Evolutionary conservation across 1,140 invertebrate genomes (phyloP).

Genomic region (Pogonus chalceus): DNA sequence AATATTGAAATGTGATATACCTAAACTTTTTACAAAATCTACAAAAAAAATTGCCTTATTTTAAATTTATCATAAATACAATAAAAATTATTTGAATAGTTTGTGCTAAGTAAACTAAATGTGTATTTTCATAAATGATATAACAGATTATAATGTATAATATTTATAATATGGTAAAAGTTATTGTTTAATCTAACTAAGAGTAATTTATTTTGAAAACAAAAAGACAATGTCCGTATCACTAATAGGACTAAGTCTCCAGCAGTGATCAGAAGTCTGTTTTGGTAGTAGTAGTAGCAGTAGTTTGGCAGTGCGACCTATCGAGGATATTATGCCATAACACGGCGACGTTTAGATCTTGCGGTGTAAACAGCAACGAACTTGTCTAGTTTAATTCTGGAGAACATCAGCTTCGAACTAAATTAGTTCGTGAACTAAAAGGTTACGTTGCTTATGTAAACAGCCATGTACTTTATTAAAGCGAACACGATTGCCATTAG

Average conservation of each 20-base stretch:
- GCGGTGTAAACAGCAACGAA: conserved; percentile 1
- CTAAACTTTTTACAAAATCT: too few relatives aligned
- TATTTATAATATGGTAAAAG: neutral
- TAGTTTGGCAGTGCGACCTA: too few relatives aligned
- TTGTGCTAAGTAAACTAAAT: too few relatives aligned
- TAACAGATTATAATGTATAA: neutral
- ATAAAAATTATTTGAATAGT: too few relatives aligned
- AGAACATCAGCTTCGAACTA: conserved; percentile 2
- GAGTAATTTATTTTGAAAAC: neutral
- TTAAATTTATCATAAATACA: too few relatives aligned
- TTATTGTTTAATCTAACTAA: neutral
- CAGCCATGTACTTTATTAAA: conserved; percentile 3
- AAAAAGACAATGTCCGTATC: neutral
- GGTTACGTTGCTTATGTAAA: neutral
- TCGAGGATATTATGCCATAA: neutral
- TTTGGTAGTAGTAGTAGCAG: neutral
- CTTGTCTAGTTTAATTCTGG: neutral
- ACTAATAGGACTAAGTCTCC: neutral
- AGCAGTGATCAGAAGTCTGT: neutral
- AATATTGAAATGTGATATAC: too few relatives aligned
- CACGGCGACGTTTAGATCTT: neutral
- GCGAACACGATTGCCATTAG: neutral
- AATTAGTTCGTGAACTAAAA: conserved; percentile 3
- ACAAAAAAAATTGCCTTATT: too few relatives aligned
- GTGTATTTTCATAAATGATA: too few relatives aligned